Percentiles rank a stretch among this genome's conserved stretches.
These are phyloP conservation scores for Perizoma flavofasciatum DNA, from an alignment of 2,888 invertebrate species.

Conservation along the genomic window DNA sequence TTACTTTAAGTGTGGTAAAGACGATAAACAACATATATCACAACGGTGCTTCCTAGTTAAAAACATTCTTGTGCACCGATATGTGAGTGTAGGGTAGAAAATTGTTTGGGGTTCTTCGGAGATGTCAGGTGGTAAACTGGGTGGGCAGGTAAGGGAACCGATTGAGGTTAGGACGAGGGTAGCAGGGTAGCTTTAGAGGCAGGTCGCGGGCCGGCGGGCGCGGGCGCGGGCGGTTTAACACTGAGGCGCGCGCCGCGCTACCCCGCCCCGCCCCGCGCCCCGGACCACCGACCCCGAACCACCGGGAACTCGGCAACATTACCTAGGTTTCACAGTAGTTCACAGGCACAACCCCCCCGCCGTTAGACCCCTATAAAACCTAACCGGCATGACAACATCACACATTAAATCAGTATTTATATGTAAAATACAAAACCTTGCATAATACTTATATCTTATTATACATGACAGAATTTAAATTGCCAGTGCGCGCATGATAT, in stretches of 20 bases:
- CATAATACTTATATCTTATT: no score
- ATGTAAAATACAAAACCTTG: not conserved
- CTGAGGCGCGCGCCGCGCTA: constrained; percentile 77
- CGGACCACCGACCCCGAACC: constrained; percentile 51
- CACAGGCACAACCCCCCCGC: constrained; percentile 44
- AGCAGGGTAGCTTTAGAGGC: constrained; percentile 55
- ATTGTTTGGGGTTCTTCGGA: constrained; percentile 35
- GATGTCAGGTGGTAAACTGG: constrained; percentile 61
- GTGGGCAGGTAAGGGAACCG: constrained; percentile 58
- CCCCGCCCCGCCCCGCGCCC: constrained; percentile 53
- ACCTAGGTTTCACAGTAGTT: constrained; percentile 64
- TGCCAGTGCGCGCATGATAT: no score
- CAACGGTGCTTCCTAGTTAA: constrained; percentile 35
- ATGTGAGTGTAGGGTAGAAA: constrained; percentile 26
- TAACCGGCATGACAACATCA: constrained; percentile 31
- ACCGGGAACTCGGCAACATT: constrained; percentile 40
- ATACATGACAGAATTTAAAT: no score
- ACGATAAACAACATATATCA: constrained; percentile 32
- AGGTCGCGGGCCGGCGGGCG: constrained; percentile 71
- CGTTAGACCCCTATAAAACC: constrained; percentile 37
- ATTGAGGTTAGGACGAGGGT: constrained; percentile 71
- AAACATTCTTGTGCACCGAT: constrained; percentile 37
- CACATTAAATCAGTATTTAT: constrained; percentile 13
- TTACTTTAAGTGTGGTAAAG: constrained; percentile 19
- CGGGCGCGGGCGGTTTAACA: constrained; percentile 80